phyloP scores from a whole-genome alignment of 2,888 invertebrate genomes.

The Choristoneura rosaceana region DNA sequence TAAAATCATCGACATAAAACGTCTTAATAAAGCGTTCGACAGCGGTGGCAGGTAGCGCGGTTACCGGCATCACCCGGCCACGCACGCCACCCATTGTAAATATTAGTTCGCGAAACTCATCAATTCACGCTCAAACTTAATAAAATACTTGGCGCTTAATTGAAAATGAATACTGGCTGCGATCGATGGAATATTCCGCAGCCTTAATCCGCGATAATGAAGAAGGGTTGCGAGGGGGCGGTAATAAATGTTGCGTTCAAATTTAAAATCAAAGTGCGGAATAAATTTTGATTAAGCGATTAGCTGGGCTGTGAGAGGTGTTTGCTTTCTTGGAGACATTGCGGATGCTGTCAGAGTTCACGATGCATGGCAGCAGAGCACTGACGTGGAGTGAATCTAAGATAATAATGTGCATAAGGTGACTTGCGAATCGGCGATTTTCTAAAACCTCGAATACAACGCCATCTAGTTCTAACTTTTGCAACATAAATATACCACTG shows the following conservation, averaged over 20 bases:
- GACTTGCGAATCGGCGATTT: too few relatives aligned
- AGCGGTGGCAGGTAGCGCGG: conserved; percentile 46
- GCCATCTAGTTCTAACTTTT: too few relatives aligned
- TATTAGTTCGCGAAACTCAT: conserved; percentile 85
- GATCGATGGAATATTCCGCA: conserved; percentile 85
- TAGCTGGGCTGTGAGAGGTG: conserved; percentile 76
- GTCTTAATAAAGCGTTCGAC: conserved; percentile 10
- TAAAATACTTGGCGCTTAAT: conserved; percentile 86
- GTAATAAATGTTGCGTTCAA: conserved; percentile 85
- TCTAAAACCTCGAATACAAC: too few relatives aligned
- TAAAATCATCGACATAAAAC: not conserved
- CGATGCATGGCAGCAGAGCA: too few relatives aligned
- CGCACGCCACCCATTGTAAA: conserved; percentile 81
- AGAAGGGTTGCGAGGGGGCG: conserved; percentile 82
- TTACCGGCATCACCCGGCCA: conserved; percentile 53
- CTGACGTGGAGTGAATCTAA: too few relatives aligned
- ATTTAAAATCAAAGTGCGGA: conserved; percentile 86
- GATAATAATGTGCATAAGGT: too few relatives aligned
- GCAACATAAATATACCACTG: too few relatives aligned
- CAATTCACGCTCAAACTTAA: conserved; percentile 84
- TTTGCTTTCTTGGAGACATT: conserved; percentile 72
- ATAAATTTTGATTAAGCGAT: conserved; percentile 86
- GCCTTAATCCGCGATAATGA: conserved; percentile 85
- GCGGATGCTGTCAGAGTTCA: conserved; percentile 25
- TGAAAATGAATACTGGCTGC: conserved; percentile 84